These are phyloP conservation scores for Lepetodrilus schrolli DNA, from an alignment of 2,888 invertebrate species.

Conservation along the genomic window DNA sequence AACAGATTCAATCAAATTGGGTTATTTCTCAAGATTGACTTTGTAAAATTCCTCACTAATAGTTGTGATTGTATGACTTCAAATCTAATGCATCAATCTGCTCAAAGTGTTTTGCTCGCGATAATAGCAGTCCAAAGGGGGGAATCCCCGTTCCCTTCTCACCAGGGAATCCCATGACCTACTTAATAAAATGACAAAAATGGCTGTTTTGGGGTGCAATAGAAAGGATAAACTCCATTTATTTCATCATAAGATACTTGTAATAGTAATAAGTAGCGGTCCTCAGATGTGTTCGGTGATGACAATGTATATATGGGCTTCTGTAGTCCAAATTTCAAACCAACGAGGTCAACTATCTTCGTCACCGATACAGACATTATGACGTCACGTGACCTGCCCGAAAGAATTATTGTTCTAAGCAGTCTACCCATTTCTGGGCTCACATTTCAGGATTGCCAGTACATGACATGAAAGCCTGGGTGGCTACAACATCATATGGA, in stretches of 20 bases:
- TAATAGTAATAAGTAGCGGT: no score
- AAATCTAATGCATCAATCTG: no score
- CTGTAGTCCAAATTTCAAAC: background rate
- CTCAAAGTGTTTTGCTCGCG: background rate
- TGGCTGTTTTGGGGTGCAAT: no score
- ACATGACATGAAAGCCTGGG: constrained; percentile 14
- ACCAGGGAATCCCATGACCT: background rate
- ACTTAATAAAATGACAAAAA: constrained; percentile 10
- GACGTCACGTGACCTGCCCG: background rate
- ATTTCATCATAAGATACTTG: no score
- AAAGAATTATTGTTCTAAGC: background rate
- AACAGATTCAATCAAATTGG: no score
- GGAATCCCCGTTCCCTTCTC: constrained; percentile 32
- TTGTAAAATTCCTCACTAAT: no score
- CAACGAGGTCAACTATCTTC: background rate
- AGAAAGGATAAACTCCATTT: no score
- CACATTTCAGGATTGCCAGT: background rate
- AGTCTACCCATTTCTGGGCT: background rate
- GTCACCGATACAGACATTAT: background rate
- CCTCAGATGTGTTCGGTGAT: no score
- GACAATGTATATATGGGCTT: background rate
- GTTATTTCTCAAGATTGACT: no score
- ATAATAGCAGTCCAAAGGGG: constrained; percentile 38
- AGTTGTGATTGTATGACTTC: background rate
- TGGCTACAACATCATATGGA: constrained; percentile 5